These are phyloP conservation scores for Threskiornis aethiopicus DNA, from an alignment of 2,797 vertebrate genomes.

Conservation along the genomic window DNA sequence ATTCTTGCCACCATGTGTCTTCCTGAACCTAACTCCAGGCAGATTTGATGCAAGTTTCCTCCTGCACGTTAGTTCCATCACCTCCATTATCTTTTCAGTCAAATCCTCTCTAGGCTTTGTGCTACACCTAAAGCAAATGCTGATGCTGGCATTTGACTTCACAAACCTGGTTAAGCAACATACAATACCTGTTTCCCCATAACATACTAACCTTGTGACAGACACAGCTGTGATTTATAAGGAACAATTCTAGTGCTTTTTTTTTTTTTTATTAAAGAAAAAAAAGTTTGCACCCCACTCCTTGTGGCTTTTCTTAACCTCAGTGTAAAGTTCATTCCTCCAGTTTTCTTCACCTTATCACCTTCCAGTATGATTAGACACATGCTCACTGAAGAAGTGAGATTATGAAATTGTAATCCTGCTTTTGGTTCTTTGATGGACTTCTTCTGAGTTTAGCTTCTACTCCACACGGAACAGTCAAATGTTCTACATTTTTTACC, in stretches of 20 bases:
- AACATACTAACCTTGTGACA: background rate
- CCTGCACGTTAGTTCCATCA: background rate
- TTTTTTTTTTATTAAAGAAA: too few species aligned
- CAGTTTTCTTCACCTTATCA: background rate
- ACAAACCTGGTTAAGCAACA: background rate
- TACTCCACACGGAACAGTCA: background rate
- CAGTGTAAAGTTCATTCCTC: background rate
- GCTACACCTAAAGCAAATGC: background rate
- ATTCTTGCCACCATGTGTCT: accelerated
- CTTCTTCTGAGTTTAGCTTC: background rate
- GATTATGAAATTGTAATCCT: background rate
- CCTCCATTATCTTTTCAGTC: too few species aligned
- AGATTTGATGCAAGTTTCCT: background rate
- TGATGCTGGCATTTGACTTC: background rate
- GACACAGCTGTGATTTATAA: background rate
- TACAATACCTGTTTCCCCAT: background rate
- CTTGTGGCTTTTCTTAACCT: background rate
- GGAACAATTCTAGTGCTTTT: background rate
- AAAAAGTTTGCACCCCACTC: background rate
- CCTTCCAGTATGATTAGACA: background rate
- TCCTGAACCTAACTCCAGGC: background rate
- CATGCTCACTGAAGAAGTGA: background rate
- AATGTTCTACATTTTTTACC: background rate
- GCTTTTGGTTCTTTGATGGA: background rate
- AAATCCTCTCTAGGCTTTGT: background rate